A percentile compares a stretch with the other conserved stretches of the same genome.
These are phyloP conservation scores for Plutella xylostella DNA, from an alignment of 2,888 invertebrate genomes.

Conservation along the genomic window DNA sequence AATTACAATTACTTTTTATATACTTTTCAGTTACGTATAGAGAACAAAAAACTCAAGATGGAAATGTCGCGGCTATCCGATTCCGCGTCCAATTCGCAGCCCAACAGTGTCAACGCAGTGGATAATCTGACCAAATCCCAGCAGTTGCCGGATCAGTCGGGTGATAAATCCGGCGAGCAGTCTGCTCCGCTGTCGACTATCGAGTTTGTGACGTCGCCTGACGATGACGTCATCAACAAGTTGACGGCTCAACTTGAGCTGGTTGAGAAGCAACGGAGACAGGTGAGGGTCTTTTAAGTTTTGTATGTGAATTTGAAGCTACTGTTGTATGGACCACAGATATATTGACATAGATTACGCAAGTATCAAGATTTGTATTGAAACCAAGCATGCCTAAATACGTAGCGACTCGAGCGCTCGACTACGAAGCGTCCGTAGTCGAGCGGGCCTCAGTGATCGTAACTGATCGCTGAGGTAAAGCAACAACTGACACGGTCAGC, in stretches of 20 bases:
- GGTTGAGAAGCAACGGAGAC: conserved; percentile 53
- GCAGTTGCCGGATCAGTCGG: neutral
- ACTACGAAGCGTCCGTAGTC: too few relatives aligned
- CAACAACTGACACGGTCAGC: too few relatives aligned
- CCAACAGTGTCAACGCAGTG: neutral
- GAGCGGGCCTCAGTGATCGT: too few relatives aligned
- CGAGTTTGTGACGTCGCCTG: conserved; percentile 60
- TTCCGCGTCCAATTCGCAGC: conserved; percentile 17
- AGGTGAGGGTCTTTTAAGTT: too few relatives aligned
- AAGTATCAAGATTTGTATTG: too few relatives aligned
- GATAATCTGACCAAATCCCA: conserved; percentile 20
- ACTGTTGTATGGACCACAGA: too few relatives aligned
- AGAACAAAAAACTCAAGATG: conserved; percentile 47
- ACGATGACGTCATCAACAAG: conserved; percentile 57
- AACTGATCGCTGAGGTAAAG: too few relatives aligned
- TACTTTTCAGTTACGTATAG: conserved; percentile 39
- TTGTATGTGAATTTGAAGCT: too few relatives aligned
- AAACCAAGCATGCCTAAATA: too few relatives aligned
- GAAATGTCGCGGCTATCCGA: conserved; percentile 33
- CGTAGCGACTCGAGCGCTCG: too few relatives aligned
- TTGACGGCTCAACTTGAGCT: conserved; percentile 53
- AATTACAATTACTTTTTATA: neutral
- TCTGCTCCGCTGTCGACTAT: conserved; percentile 27
- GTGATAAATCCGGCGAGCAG: conserved; percentile 1
- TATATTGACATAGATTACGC: too few relatives aligned